Evolutionary conservation across 2,113 vertebrate genomes (phyloP).

Genomic region (Myodes glareolus): DNA sequence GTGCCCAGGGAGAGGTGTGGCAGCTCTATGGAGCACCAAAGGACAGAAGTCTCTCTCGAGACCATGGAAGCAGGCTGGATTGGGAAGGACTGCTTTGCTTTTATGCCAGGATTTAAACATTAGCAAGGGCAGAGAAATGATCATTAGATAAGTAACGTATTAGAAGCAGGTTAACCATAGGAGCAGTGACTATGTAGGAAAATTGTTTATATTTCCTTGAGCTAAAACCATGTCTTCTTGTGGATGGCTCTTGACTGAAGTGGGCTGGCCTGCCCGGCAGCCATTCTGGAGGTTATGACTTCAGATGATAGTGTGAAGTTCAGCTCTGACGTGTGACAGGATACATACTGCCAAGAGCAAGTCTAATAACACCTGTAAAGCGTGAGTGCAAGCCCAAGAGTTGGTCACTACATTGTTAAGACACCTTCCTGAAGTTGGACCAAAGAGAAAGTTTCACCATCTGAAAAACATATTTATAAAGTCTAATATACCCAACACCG

Average conservation of each 20-base stretch:
- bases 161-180: not conserved
- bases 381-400: conserved; percentile 61
- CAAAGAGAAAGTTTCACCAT: not conserved
- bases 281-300: not conserved
- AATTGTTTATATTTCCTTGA: conserved; percentile 16
- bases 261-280: not conserved
- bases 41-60: not conserved
- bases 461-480: conserved; percentile 41
- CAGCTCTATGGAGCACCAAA: not conserved
- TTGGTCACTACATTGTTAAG: conserved; percentile 51
- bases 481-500: not conserved
- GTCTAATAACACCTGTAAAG: conserved; percentile 57
- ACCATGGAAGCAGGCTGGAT: not conserved
- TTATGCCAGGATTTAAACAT: conserved; percentile 27
- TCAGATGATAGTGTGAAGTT: conserved; percentile 60
- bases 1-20: not conserved
- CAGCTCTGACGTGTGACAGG: conserved; percentile 47
- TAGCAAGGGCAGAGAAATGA: not conserved
- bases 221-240: conserved; percentile 9
- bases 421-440: conserved; percentile 69
- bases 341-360: conserved; percentile 43
- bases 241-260: not conserved
- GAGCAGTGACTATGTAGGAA: not conserved
- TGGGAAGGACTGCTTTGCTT: not conserved
- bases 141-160: conserved; percentile 4